Percentiles rank a stretch among this genome's conserved stretches.
Evolutionary conservation across 2,888 invertebrate species (phyloP).

Genomic region (Rotaria macrura): DNA sequence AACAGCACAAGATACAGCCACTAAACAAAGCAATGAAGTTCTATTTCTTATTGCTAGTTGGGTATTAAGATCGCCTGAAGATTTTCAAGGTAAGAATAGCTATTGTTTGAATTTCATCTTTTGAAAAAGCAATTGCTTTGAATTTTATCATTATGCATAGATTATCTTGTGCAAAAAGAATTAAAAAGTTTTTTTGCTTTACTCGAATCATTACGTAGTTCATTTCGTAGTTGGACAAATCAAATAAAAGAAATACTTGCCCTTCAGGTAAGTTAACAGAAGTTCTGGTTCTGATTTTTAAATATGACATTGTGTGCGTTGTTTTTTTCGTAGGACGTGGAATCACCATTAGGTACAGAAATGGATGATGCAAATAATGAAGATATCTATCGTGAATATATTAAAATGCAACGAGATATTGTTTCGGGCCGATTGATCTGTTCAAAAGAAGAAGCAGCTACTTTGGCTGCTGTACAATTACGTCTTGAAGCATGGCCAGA

Average conservation of each 20-base stretch:
- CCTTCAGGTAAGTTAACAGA: background rate
- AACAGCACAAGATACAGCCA: background rate
- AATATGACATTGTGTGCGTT: background rate
- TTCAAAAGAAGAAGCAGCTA: conserved; percentile 58
- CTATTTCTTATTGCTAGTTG: conserved; percentile 25
- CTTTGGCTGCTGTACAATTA: conserved; percentile 58
- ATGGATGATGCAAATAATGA: background rate
- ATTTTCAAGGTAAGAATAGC: conserved; percentile 15
- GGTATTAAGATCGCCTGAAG: conserved; percentile 32
- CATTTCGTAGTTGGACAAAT: conserved; percentile 32
- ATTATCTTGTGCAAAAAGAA: conserved; percentile 27
- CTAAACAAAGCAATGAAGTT: conserved; percentile 29
- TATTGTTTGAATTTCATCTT: background rate
- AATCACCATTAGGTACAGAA: background rate
- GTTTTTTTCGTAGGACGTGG: background rate
- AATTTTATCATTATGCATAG: background rate
- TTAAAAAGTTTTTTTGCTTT: conserved; percentile 24
- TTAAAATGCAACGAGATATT: conserved; percentile 57
- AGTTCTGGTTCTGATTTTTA: background rate
- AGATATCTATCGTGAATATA: conserved; percentile 1
- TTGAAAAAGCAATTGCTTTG: background rate
- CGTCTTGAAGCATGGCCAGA: conserved; percentile 36
- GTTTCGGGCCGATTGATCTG: conserved; percentile 57
- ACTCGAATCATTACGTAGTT: conserved; percentile 27
- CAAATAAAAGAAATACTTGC: conserved; percentile 26